A percentile compares a stretch with the other conserved stretches of the same genome.
These are phyloP conservation scores for Keiferia lycopersicella DNA, from an alignment of 2,888 invertebrate species.

Conservation along the genomic window DNA sequence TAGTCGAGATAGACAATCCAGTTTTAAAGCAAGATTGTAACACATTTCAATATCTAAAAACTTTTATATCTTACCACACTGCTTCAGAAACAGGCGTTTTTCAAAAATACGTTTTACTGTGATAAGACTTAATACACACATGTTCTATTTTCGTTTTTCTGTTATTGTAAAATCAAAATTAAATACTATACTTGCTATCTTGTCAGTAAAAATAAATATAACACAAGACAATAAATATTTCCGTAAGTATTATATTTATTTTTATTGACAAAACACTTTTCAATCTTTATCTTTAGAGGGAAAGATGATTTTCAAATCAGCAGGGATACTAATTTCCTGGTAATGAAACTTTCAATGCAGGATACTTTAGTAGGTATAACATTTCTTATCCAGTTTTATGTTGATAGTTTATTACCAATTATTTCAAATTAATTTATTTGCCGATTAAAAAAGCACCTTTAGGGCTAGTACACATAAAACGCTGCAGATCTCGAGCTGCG, in stretches of 20 bases:
- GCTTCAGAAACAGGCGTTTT: no score
- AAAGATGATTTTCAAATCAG: slow-evolving; percentile 1
- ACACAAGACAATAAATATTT: no score
- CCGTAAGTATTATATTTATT: no score
- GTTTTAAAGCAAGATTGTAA: no score
- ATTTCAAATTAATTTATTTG: neutral
- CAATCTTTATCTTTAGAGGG: neutral
- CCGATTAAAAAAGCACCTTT: neutral
- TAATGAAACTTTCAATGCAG: neutral
- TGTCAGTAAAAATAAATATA: no score
- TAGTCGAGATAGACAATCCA: neutral
- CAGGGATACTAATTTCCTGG: neutral
- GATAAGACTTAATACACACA: no score
- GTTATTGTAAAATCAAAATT: neutral
- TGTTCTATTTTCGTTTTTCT: neutral
- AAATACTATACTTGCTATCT: no score
- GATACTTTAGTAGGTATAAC: neutral
- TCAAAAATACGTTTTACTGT: no score
- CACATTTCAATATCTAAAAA: no score
- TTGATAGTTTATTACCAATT: neutral
- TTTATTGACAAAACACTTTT: no score
- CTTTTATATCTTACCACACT: no score
- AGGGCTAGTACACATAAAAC: neutral
- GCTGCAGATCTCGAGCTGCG: neutral
- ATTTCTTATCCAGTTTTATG: neutral